phyloP scores from a whole-genome alignment of 2,797 vertebrate species.

The Cottoperca gobio region DNA sequence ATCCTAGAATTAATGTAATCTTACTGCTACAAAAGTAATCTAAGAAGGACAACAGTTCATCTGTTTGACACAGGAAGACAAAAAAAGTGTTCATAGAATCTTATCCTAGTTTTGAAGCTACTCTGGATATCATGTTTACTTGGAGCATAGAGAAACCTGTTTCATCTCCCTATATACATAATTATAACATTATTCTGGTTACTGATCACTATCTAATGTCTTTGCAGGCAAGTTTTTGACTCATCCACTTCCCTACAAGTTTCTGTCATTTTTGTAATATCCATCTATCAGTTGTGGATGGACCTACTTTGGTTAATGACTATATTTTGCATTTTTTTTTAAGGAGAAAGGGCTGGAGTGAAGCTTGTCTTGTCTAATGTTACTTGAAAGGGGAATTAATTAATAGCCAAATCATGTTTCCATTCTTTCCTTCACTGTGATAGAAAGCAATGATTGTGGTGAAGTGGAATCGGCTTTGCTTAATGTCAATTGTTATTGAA shows the following conservation, averaged over 20 bases:
- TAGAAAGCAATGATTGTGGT: background rate
- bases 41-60: no score
- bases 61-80: background rate
- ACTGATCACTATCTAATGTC: background rate
- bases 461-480: background rate
- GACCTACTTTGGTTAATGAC: background rate
- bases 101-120: background rate
- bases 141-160: background rate
- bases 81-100: background rate
- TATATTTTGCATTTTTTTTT: background rate
- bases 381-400: no score
- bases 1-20: no score
- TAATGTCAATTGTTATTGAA: background rate
- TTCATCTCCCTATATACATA: background rate
- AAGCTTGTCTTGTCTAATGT: no score
- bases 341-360: no score
- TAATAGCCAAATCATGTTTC: no score
- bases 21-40: no score
- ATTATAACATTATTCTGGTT: background rate
- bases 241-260: background rate
- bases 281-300: background rate
- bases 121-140: slow-evolving; percentile 1
- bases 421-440: no score
- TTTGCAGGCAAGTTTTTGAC: background rate
- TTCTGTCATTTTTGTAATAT: background rate